These are phyloP conservation scores for Orchesella flavescens DNA, from an alignment of 2,888 invertebrate genomes.

Conservation along the genomic window DNA sequence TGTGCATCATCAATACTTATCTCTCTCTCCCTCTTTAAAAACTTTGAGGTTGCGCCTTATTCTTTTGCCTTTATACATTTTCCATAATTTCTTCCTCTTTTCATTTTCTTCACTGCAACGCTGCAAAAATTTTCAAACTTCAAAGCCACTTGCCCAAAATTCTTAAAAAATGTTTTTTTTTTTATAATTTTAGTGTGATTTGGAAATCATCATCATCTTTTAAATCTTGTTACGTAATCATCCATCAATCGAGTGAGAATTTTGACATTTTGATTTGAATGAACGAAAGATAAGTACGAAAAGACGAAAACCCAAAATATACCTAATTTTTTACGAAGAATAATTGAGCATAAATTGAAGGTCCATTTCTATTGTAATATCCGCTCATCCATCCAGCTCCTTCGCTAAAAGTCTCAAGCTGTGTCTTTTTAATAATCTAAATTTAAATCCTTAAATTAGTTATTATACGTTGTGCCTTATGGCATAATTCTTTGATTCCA, in stretches of 20 bases:
- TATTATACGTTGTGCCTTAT: background rate
- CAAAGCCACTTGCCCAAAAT: too few species aligned
- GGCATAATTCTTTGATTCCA: background rate
- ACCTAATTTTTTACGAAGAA: background rate
- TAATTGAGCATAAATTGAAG: background rate
- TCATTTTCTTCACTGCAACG: background rate
- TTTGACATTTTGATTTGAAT: background rate
- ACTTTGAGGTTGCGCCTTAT: background rate
- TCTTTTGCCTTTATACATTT: background rate
- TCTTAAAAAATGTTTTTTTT: background rate
- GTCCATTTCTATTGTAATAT: background rate
- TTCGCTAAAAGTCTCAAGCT: background rate
- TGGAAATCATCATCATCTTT: too few species aligned
- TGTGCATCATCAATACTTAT: conserved; percentile 16
- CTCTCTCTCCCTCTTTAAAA: background rate
- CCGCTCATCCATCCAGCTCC: too few species aligned
- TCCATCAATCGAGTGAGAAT: too few species aligned
- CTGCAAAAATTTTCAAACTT: too few species aligned
- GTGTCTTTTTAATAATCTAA: background rate
- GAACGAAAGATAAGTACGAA: background rate
- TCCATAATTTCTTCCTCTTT: background rate
- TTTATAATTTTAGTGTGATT: too few species aligned
- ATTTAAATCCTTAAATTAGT: background rate
- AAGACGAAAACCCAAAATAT: background rate
- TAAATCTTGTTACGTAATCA: too few species aligned